These are phyloP conservation scores for Ophion obscuratus DNA, from an alignment of 2,888 invertebrate genomes.

Conservation along the genomic window DNA sequence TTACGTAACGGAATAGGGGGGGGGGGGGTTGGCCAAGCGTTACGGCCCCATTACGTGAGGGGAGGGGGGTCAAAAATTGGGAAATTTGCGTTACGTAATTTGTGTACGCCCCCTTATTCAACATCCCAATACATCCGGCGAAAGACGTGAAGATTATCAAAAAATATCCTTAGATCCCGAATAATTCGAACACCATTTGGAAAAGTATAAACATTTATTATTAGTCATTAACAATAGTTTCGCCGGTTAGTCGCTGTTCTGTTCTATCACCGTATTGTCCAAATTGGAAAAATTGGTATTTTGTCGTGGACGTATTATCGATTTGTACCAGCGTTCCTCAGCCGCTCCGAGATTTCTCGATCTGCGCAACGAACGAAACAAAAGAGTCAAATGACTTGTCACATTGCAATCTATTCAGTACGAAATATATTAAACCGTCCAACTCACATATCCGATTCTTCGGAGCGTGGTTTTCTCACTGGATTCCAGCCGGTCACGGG, in stretches of 20 bases:
- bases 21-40: no score
- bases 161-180: background rate
- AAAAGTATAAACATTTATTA: background rate
- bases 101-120: no score
- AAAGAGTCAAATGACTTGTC: background rate
- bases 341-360: slow-evolving; percentile 76
- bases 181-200: background rate
- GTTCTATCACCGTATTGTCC: slow-evolving; percentile 62
- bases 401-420: no score
- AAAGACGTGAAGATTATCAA: no score
- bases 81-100: no score
- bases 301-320: slow-evolving; percentile 73
- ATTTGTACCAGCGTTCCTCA: slow-evolving; percentile 79
- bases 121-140: no score
- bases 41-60: no score
- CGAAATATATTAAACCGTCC: background rate
- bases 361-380: slow-evolving; percentile 68
- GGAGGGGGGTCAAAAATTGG: no score
- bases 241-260: slow-evolving; percentile 49
- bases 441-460: slow-evolving; percentile 72
- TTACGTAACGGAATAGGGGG: no score
- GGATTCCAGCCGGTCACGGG: slow-evolving; percentile 91
- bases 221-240: background rate
- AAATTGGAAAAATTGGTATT: slow-evolving; percentile 60
- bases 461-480: slow-evolving; percentile 84